phyloP scores from a whole-genome alignment of 2,888 invertebrate species.

The Mamestra brassicae region DNA sequence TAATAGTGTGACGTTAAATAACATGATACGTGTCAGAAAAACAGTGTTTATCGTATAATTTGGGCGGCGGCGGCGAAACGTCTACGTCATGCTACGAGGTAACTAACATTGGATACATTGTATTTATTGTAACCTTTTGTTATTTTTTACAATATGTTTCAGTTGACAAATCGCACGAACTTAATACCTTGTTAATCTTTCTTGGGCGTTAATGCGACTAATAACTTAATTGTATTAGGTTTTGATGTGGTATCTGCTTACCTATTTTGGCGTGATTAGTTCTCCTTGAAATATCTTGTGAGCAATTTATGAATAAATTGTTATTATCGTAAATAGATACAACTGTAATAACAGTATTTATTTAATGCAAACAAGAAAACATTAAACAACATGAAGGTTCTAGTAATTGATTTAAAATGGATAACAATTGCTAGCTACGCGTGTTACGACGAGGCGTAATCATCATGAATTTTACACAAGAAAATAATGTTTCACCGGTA shows the following conservation, averaged over 20 bases:
- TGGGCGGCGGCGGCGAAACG: conserved; percentile 79
- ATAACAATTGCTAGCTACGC: conserved; percentile 35
- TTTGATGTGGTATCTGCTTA: conserved; percentile 34
- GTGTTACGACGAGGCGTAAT: conserved; percentile 34
- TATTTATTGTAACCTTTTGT: conserved; percentile 33
- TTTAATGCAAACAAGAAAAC: conserved; percentile 16
- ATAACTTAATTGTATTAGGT: conserved; percentile 61
- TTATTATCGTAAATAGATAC: neutral
- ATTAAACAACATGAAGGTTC: conserved; percentile 14
- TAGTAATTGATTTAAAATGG: conserved; percentile 44
- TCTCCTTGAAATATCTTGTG: neutral
- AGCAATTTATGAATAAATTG: conserved; percentile 8
- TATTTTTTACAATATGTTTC: conserved; percentile 14
- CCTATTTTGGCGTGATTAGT: conserved; percentile 1
- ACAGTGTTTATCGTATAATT: conserved; percentile 84
- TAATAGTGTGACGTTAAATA: conserved; percentile 80
- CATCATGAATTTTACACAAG: conserved; percentile 39
- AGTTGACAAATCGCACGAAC: conserved; percentile 28
- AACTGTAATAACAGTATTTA: conserved; percentile 7
- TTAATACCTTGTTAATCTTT: conserved; percentile 42
- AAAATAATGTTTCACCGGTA: conserved; percentile 40
- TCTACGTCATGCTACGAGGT: conserved; percentile 87
- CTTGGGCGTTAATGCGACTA: conserved; percentile 47
- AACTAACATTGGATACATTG: conserved; percentile 69
- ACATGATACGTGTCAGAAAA: conserved; percentile 84